Base-by-base conservation (phyloP, 2,113 vertebrate genomes). In the Planiliza haematocheilus region DNA sequence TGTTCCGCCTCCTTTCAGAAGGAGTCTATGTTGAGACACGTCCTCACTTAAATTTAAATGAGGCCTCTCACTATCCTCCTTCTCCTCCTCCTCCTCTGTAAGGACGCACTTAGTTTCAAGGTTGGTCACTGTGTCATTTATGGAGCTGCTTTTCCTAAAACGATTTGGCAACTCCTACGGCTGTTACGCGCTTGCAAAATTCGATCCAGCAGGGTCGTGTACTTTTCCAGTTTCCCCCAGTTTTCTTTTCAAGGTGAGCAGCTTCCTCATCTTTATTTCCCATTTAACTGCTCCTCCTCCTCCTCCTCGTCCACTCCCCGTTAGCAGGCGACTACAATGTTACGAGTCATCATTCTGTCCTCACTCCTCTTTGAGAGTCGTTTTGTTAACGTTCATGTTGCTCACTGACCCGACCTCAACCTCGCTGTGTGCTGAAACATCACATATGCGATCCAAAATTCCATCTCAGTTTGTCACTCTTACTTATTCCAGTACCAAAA, bases 181-280 rank as follows among this genome's bases (percentile, higher is more conserved):
- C 38, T 52, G 4, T 62, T 52, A 16, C 34, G 14, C 53, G 55
- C 68, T 36, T 57, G 62, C 38, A 55, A 14, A 64, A 57, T 66
- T 62, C 69, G 57, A 18, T 53, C 18, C 45, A 53, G 45, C 10
- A 16, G 21, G 1, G 21, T 69, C 16, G 17, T 30, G 18, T 1
- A 53, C 48, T 24, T 11, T 4, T 45, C 13, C 11, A 39, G 1
- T 49, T 71, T 70, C n/a, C 34, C 43, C 13, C 34, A 20, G n/a
- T 68, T n/a, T 67, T 68, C 53, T 56, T 41, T 60, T 77, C 20
- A 56, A 65, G 63, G 63, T 50, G 24, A 64, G 13, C 7, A 57
- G 53, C 55, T 65, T 51, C 51, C 49, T 65, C 30, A 48, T 66
- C 38, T 52, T 55, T 48, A 12, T 38, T 41, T 52, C 14, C 30